These are phyloP conservation scores for Gastrophysa polygoni DNA, from an alignment of 2,888 invertebrate species.

Conservation along the genomic window DNA sequence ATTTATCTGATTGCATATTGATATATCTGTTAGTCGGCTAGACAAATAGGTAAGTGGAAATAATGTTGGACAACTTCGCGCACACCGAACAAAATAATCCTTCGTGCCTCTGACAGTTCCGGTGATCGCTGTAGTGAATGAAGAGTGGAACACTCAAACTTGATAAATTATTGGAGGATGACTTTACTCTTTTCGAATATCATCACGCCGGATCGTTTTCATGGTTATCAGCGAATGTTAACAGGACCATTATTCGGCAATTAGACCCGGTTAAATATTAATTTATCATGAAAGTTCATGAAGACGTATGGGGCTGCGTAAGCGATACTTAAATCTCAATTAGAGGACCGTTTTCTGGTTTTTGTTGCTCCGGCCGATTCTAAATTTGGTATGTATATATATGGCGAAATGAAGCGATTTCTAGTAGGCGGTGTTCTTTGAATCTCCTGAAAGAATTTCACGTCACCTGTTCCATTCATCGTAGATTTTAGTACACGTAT, in stretches of 20 bases:
- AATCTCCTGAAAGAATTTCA: background rate
- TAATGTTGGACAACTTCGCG: too few relatives aligned
- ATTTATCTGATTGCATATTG: too few relatives aligned
- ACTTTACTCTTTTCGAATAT: constrained; percentile 39
- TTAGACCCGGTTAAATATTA: constrained; percentile 47
- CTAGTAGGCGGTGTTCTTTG: background rate
- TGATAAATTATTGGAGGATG: constrained; percentile 44
- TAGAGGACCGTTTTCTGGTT: constrained; percentile 16
- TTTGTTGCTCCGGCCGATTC: background rate
- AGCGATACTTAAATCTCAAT: constrained; percentile 41
- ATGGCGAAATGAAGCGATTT: background rate
- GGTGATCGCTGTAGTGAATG: too few relatives aligned
- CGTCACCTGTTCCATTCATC: background rate
- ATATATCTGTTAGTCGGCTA: too few relatives aligned
- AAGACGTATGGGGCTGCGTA: constrained; percentile 30
- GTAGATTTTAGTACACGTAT: too few relatives aligned
- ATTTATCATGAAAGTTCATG: constrained; percentile 43
- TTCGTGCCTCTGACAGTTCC: too few relatives aligned
- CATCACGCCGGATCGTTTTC: constrained; percentile 29
- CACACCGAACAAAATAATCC: too few relatives aligned
- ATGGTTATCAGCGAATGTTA: constrained; percentile 33
- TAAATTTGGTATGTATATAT: background rate
- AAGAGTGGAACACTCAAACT: constrained; percentile 21
- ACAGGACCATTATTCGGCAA: constrained; percentile 44
- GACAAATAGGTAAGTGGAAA: too few relatives aligned